Evolutionary conservation across 1,140 invertebrate species (phyloP).

Genomic region (Drosophila melanica): DNA sequence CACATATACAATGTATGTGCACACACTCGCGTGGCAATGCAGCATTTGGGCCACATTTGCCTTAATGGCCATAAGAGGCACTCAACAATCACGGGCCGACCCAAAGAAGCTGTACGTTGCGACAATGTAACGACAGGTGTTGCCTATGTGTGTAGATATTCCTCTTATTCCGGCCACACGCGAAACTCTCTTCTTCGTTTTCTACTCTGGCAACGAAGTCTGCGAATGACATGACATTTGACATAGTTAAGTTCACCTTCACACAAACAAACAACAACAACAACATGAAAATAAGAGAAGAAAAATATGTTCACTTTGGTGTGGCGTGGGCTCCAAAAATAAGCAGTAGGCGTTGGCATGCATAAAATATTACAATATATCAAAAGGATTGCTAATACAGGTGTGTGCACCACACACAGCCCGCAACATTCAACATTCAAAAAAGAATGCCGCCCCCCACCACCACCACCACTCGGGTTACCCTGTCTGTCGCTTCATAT

Average conservation of each 20-base stretch:
- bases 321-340: constrained; percentile 14
- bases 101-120: constrained; percentile 14
- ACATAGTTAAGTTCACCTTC: constrained; percentile 40
- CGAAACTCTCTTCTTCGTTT: not conserved
- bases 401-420: constrained; percentile 11
- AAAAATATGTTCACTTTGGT: constrained; percentile 13
- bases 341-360: constrained; percentile 35
- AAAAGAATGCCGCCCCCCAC: too few relatives aligned
- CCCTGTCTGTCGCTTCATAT: constrained; percentile 22
- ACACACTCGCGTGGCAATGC: not conserved
- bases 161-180: too few relatives aligned
- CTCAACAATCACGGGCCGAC: constrained; percentile 35
- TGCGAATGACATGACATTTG: constrained; percentile 59
- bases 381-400: constrained; percentile 73
- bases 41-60: constrained; percentile 33
- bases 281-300: not conserved
- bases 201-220: not conserved
- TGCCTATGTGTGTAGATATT: constrained; percentile 7
- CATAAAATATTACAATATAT: constrained; percentile 72
- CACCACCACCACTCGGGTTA: too few relatives aligned
- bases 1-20: not conserved
- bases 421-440: constrained; percentile 4
- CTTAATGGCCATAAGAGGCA: constrained; percentile 45
- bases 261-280: not conserved
- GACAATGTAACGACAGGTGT: constrained; percentile 53